These are phyloP conservation scores for Oncorhynchus clarkii DNA, from an alignment of 2,113 vertebrate species.

Conservation along the genomic window DNA sequence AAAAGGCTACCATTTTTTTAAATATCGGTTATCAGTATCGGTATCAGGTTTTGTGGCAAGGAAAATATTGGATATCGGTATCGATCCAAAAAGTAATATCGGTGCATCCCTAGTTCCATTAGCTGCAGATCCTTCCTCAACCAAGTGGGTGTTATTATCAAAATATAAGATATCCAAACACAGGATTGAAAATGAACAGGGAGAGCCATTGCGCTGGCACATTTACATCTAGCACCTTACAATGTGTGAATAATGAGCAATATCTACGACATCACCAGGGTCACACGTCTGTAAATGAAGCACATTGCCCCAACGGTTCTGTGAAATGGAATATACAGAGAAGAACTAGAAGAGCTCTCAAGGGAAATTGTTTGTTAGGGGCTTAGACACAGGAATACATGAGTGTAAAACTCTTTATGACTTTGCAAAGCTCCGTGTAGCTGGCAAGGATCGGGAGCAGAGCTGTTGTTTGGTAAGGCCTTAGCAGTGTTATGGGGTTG, in stretches of 20 bases:
- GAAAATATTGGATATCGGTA: no score
- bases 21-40: no score
- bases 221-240: background rate
- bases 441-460: slow-evolving; percentile 44
- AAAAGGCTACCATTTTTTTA: no score
- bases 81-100: no score
- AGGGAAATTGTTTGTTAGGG: slow-evolving; percentile 38
- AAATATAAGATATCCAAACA: background rate
- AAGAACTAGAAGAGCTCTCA: slow-evolving; percentile 26
- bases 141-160: no score
- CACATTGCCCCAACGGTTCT: background rate
- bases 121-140: no score
- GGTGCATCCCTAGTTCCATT: no score
- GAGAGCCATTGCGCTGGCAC: background rate
- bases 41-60: no score
- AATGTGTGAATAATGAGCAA: background rate
- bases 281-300: slow-evolving; percentile 30
- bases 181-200: background rate
- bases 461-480: slow-evolving; percentile 38
- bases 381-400: slow-evolving; percentile 42
- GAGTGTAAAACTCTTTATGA: slow-evolving; percentile 37
- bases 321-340: slow-evolving; percentile 12
- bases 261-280: slow-evolving; percentile 6
- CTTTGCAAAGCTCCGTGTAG: slow-evolving; percentile 42
- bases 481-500: slow-evolving; percentile 12